Conservation (phyloP, 2,888 invertebrate species). For the Onchidella celtica region DNA sequence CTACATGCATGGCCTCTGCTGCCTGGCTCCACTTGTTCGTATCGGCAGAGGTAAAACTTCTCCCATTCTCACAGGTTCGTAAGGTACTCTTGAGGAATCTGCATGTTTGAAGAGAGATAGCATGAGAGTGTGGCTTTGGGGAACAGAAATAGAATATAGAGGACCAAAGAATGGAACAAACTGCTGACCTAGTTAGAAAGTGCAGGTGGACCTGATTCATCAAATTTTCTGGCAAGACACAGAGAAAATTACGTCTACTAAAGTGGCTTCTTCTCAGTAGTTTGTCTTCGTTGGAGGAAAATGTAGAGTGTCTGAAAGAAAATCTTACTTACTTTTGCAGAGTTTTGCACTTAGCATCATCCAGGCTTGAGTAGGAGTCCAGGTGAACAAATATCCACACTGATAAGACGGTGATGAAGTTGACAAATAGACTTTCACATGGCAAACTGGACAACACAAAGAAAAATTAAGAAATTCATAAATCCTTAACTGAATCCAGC, state of each 20-base stretch:
- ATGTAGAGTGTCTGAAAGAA: background rate
- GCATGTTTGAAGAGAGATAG: background rate
- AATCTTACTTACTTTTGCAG: constrained; percentile 33
- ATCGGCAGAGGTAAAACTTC: constrained; percentile 61
- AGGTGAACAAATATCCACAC: constrained; percentile 18
- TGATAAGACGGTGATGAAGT: constrained; percentile 22
- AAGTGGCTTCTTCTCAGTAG: too few species aligned
- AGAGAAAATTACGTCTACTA: too few species aligned
- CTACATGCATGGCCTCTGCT: constrained; percentile 44
- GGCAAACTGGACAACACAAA: constrained; percentile 6
- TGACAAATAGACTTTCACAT: constrained; percentile 26
- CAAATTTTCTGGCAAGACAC: too few species aligned
- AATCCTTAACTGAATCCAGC: too few species aligned
- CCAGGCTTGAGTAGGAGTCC: background rate
- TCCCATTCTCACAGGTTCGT: constrained; percentile 67
- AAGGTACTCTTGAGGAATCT: constrained; percentile 59
- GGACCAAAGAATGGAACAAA: background rate
- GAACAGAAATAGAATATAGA: background rate
- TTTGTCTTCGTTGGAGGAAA: too few species aligned
- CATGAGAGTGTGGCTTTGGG: background rate
- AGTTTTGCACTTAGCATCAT: background rate
- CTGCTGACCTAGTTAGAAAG: too few species aligned
- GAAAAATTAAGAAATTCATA: background rate
- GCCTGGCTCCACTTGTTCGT: constrained; percentile 71
- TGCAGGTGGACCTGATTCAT: too few species aligned